A percentile compares a stretch with the other conserved stretches of the same genome.
These are phyloP conservation scores for Atherinomorus stipes DNA, from an alignment of 2,113 vertebrate species.

Conservation along the genomic window DNA sequence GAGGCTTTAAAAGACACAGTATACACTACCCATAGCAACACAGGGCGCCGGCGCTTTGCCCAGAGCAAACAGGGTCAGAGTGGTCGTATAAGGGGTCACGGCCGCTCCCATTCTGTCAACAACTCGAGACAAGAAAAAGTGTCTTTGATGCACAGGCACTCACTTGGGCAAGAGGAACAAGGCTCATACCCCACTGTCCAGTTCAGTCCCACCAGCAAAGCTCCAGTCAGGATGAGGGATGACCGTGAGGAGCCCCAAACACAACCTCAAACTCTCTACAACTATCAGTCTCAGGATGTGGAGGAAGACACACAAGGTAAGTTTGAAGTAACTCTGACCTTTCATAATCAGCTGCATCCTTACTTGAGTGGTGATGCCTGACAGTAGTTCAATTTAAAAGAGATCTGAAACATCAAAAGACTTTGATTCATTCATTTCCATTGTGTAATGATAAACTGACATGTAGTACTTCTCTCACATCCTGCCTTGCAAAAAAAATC, in stretches of 20 bases:
- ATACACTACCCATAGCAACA: constrained; percentile 18
- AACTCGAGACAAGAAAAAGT: constrained; percentile 28
- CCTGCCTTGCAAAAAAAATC: constrained; percentile 61
- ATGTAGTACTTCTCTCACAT: constrained; percentile 49
- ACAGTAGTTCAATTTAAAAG: constrained; percentile 12
- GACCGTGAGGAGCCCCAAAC: constrained; percentile 69
- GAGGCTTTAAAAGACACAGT: constrained; percentile 33
- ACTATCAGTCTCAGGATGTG: constrained; percentile 70
- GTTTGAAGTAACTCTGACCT: constrained; percentile 37
- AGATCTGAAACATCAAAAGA: constrained; percentile 15
- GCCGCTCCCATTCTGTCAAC: background rate
- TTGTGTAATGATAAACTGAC: background rate
- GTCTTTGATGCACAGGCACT: constrained; percentile 5
- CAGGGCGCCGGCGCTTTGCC: constrained; percentile 1
- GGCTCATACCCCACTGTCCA: constrained; percentile 55
- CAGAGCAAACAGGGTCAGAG: constrained; percentile 43
- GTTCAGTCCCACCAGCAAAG: constrained; percentile 77
- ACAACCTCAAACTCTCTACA: constrained; percentile 73
- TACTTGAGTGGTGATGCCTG: background rate
- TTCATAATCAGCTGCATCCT: background rate
- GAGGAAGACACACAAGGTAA: constrained; percentile 82
- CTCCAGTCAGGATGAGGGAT: constrained; percentile 71
- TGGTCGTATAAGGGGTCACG: background rate
- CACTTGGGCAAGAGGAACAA: constrained; percentile 25
- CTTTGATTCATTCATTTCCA: constrained; percentile 10